Evolutionary conservation across 2,888 invertebrate species (phyloP).

Genomic region (Epirrhoe alternata): DNA sequence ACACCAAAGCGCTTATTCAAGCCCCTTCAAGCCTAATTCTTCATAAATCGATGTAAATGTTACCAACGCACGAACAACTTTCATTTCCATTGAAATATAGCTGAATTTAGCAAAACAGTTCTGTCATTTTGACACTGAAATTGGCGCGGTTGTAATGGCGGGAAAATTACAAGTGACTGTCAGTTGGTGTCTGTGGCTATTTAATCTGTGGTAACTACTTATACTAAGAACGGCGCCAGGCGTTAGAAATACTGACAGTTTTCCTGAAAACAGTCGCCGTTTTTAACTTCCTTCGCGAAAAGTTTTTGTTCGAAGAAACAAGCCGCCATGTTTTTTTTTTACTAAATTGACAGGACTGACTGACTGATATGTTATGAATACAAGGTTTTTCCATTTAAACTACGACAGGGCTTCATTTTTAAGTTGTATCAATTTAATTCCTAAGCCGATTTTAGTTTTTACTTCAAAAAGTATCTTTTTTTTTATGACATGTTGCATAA

Average conservation of each 20-base stretch:
- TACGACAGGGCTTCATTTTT: too few relatives aligned
- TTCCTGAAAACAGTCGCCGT: background rate
- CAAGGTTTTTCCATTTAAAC: too few relatives aligned
- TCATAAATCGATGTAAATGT: background rate
- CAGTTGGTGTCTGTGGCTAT: constrained; percentile 10
- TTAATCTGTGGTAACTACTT: constrained; percentile 15
- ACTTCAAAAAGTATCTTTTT: too few relatives aligned
- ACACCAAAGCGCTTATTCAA: background rate
- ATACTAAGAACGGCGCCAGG: constrained; percentile 17
- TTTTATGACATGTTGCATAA: too few relatives aligned
- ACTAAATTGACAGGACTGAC: too few relatives aligned
- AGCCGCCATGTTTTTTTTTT: too few relatives aligned
- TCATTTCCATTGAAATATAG: constrained; percentile 3
- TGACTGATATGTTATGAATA: too few relatives aligned
- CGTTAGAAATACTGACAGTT: background rate
- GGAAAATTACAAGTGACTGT: constrained; percentile 15
- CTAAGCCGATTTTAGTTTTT: too few relatives aligned
- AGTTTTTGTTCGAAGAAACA: too few relatives aligned
- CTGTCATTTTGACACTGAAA: constrained; percentile 11
- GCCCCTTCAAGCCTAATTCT: background rate
- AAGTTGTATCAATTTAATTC: too few relatives aligned
- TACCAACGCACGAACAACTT: background rate
- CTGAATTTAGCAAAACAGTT: constrained; percentile 3
- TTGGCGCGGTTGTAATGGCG: constrained; percentile 10
- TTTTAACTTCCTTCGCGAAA: background rate